Evolutionary conservation across 2,113 vertebrate genomes (phyloP), one percentile per base, ranked within the genome.

Genomic region (Oryzias javanicus): DNA sequence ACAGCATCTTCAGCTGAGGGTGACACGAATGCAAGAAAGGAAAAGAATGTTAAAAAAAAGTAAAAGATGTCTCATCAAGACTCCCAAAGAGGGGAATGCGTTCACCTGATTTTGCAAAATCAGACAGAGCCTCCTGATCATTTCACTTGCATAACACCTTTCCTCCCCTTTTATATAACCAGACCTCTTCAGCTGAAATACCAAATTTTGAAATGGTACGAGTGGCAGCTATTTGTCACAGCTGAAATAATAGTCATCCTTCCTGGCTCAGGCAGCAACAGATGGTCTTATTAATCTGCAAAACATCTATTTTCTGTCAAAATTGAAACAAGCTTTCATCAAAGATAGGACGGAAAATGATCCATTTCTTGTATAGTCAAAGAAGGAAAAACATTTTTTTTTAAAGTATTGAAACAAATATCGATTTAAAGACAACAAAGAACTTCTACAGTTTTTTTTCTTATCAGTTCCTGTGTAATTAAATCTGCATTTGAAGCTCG

Each of bases 1-100:
- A 67, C 77, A 24, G 77, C 95, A 95, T 96, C 88, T 83, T 90
- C 78, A 72, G 25, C 64, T 72, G 55, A 25, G 17, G 52, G 60
- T 18, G 17, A 56, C 41, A 66, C 44, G 53, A 42, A 60, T 24
- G 48, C 20, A 41, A 27, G 13, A 20, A 44, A 46, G 44, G 6
- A 49, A 19, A 35, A 40, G 17, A 35, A 44, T 13, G 14, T 10
- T n/a, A n/a, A n/a, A 15, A 35, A 40, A 27, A 19, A 13, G 14
- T 6, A 13, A 45, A n/a, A 47, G 20, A 67, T 56, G 2, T 65
- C 27, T 49, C 14, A 13, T 51, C 18, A 41, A 22, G 64, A 14
- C 4, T 19, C 6, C 64, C 40, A 56, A 44, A 20, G 5, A 50
- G 56, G 51, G 52, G 42, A 42, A 46, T 27, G 55, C 16, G 41